Evolutionary conservation across 2,113 vertebrate genomes (phyloP).

Genomic region (Tretioscincus oriximinensis): DNA sequence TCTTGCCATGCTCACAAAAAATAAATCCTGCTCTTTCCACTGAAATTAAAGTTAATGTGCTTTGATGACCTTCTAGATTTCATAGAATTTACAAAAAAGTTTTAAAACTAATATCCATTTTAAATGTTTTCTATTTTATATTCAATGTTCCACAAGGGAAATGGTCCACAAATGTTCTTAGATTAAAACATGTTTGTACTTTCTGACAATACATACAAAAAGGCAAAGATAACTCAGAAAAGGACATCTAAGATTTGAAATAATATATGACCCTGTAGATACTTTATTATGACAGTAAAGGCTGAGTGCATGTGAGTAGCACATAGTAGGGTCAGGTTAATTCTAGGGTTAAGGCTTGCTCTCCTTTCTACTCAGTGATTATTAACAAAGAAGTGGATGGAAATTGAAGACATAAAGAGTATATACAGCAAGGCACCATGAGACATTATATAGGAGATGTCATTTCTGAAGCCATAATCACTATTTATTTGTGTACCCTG

Average conservation of each 20-base stretch:
- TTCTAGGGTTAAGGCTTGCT: conserved; percentile 55
- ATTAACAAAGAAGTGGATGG: conserved; percentile 60
- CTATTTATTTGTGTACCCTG: conserved; percentile 68
- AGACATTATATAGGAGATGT: conserved; percentile 64
- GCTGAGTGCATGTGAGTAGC: conserved; percentile 32
- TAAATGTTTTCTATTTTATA: too few species aligned
- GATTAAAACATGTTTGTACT: too few species aligned
- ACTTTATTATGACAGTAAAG: conserved; percentile 22
- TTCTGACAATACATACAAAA: too few species aligned
- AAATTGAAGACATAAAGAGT: conserved; percentile 66
- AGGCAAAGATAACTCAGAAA: background rate
- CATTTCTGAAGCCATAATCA: conserved; percentile 67
- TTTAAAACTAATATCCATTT: background rate
- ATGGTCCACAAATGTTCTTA: too few species aligned
- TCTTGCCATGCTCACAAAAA: conserved; percentile 43
- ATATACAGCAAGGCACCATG: conserved; percentile 59
- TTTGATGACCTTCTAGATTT: conserved; percentile 33
- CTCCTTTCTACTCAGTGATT: conserved; percentile 63
- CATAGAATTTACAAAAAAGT: conserved; percentile 6
- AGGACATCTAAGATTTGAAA: conserved; percentile 12
- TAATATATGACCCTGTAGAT: background rate
- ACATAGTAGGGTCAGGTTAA: conserved; percentile 35
- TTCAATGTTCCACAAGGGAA: background rate
- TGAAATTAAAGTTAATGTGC: background rate
- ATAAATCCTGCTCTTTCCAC: conserved; percentile 26